Evolutionary conservation across 2,888 invertebrate genomes (phyloP).

Genomic region (Enchytraeus crypticus): DNA sequence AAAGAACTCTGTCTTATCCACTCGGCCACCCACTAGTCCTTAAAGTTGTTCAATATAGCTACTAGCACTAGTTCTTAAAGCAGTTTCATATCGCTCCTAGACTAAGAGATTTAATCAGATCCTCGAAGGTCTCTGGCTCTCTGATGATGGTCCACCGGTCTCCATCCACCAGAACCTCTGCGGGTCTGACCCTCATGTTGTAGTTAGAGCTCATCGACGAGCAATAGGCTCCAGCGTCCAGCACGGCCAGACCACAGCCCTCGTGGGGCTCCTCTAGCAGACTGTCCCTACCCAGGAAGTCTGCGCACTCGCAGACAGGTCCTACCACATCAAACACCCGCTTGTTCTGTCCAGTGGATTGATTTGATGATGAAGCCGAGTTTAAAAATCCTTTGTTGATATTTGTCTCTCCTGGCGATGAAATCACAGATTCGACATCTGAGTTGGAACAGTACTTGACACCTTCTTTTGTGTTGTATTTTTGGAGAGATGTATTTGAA

Average conservation of each 20-base stretch:
- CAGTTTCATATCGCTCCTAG: too few species aligned
- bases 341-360: too few species aligned
- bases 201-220: constrained; percentile 48
- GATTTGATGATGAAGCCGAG: not conserved
- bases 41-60: too few species aligned
- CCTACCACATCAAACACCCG: constrained; percentile 49
- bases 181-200: constrained; percentile 44
- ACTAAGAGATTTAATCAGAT: too few species aligned
- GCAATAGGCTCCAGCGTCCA: constrained; percentile 43
- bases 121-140: constrained; percentile 32
- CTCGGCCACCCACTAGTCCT: too few species aligned
- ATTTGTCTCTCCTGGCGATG: too few species aligned
- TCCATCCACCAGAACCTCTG: constrained; percentile 43
- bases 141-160: constrained; percentile 32
- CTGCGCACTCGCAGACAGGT: constrained; percentile 49
- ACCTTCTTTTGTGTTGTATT: not conserved
- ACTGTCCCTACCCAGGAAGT: constrained; percentile 45
- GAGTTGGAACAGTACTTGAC: not conserved
- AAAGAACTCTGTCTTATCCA: too few species aligned
- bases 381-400: too few species aligned
- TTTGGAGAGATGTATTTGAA: not conserved
- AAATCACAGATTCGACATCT: too few species aligned
- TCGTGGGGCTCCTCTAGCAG: constrained; percentile 32
- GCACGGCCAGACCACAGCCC: constrained; percentile 36
- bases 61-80: too few species aligned